phyloP scores from a whole-genome alignment of 1,140 invertebrate species.

The Drosophila nannoptera region DNA sequence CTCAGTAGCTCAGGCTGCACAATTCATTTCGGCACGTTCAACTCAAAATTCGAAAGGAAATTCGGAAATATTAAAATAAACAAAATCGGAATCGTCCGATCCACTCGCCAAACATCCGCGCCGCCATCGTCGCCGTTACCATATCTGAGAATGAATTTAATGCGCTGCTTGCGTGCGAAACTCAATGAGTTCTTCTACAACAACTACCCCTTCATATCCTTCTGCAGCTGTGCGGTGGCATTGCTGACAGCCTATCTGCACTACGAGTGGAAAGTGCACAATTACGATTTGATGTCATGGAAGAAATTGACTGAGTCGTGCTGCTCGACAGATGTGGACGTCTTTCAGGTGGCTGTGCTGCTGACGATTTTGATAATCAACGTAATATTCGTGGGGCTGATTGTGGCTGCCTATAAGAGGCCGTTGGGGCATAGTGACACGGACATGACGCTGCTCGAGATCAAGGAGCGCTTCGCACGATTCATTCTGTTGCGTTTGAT shows the following conservation, averaged over 20 bases:
- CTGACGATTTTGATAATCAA: constrained; percentile 56
- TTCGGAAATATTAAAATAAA: neutral
- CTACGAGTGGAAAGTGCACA: constrained; percentile 61
- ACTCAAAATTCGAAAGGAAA: constrained; percentile 33
- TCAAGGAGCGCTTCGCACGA: constrained; percentile 74
- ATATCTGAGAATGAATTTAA: constrained; percentile 43
- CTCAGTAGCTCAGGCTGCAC: constrained; percentile 21
- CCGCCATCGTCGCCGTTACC: constrained; percentile 14
- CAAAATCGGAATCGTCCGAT: constrained; percentile 27
- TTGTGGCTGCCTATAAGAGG: constrained; percentile 49
- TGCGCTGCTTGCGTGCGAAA: constrained; percentile 42
- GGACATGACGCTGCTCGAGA: constrained; percentile 62
- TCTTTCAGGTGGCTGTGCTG: constrained; percentile 58
- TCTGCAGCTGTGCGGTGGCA: constrained; percentile 45
- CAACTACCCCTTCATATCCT: constrained; percentile 60
- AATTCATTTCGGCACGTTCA: constrained; percentile 35
- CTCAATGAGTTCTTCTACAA: constrained; percentile 52
- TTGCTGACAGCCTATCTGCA: constrained; percentile 64
- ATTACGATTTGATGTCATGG: constrained; percentile 69
- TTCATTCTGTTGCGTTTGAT: constrained; percentile 69
- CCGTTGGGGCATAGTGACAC: constrained; percentile 44
- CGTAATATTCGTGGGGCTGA: constrained; percentile 53
- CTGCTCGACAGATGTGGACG: constrained; percentile 46
- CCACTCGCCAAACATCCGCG: constrained; percentile 14
- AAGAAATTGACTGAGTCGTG: constrained; percentile 49